Base-by-base conservation (phyloP, 1,140 invertebrate genomes). In the Drosophila kurseongensis region DNA sequence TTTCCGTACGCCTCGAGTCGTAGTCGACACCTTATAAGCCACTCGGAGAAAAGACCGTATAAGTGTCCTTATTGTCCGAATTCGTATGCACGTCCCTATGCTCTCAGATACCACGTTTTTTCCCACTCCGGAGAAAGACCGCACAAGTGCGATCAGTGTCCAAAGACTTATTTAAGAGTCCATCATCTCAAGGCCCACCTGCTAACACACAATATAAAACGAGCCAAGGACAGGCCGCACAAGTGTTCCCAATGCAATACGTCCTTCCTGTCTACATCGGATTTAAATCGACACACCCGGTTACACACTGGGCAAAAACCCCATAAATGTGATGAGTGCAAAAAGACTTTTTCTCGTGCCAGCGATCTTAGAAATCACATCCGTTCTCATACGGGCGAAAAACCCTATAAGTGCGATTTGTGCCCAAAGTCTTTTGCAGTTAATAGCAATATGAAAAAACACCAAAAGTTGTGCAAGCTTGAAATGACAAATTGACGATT, bases 51-150 rank as follows among this genome's bases (percentile, higher is more conserved):
- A 10, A 8, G 48, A 2, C 48, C 48, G 13, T 50, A 32, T 6
- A 29, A 50, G 5, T 50, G 48, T 10, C 47, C 47, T 1, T n/a
- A 50, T n/a, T 50, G 47, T 10, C 47, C 47, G 0, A 50, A 50
- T n/a, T 50, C 47, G 4, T 50, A 32, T 14, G 47, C 47, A 4
- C 27, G 47, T 32, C 48, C 48, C 27, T 14, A 50, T 14, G 27
- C 48, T 3, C 27, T 50, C 8, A n/a, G 48, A 14, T 7, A 4
- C 48, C 51, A 54, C 12, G 12, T 18, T n/a, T 12, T 16, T 5
- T n/a, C 12, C 12, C 51, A 54, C 8, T 23, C 51, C 32, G 16
- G 35, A 7, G 51, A 54, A 9, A 14, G 51, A n/a, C 7, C 35
- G 4, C 16, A 23, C 35, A 38, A 36, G 16, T 54, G 51, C 13